phyloP scores from a whole-genome alignment of 2,797 vertebrate species.

The Tadarida brasiliensis region DNA sequence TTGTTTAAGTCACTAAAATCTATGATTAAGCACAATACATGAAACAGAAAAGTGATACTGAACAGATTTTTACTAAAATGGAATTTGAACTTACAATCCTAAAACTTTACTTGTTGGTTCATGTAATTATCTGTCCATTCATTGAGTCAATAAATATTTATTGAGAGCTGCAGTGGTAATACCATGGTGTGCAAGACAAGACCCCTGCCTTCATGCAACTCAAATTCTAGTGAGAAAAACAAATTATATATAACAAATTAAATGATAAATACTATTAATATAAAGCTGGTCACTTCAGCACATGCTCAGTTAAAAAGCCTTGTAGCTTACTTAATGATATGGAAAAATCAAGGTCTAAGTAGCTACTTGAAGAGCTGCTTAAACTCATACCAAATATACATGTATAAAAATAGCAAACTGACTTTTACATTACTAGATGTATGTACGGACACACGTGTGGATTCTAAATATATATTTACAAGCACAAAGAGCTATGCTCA shows the following conservation, averaged over 20 bases:
- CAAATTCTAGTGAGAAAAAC: background rate
- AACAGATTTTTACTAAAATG: background rate
- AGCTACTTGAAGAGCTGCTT: background rate
- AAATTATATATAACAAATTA: background rate
- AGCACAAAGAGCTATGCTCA: background rate
- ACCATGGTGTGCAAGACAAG: background rate
- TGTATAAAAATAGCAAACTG: conserved; percentile 34
- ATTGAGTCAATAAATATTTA: background rate
- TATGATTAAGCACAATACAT: background rate
- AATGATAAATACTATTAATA: background rate
- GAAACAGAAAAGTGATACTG: conserved; percentile 3
- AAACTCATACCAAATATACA: conserved; percentile 9
- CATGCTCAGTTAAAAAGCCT: background rate
- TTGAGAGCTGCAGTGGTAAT: background rate
- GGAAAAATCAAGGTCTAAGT: conserved; percentile 43
- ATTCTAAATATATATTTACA: conserved; percentile 17
- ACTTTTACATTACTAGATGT: conserved; percentile 17
- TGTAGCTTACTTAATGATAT: background rate
- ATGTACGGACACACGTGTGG: background rate
- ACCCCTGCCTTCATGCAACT: background rate
- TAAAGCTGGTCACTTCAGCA: background rate
- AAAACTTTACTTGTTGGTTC: background rate
- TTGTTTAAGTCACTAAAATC: background rate
- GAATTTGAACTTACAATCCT: background rate
- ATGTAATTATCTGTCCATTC: background rate